A percentile compares a stretch with the other conserved stretches of the same genome.
Evolutionary conservation across 2,797 vertebrate species (phyloP).

Genomic region (Muscicapa comitata): DNA sequence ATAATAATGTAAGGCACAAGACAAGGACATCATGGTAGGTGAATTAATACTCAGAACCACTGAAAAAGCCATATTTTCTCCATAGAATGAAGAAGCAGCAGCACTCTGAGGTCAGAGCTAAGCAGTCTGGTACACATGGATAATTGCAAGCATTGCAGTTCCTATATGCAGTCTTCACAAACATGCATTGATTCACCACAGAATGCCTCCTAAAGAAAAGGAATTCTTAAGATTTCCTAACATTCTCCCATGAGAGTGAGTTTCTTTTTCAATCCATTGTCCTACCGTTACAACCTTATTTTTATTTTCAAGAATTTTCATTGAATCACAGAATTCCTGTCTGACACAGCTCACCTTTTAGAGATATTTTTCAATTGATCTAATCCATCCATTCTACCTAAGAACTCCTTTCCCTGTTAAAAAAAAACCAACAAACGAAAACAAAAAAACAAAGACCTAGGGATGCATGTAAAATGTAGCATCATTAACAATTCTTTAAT

Average conservation of each 20-base stretch:
- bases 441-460: background rate
- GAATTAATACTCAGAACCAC: background rate
- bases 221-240: slow-evolving; percentile 31
- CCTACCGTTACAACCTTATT: background rate
- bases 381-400: background rate
- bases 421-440: background rate
- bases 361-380: slow-evolving; percentile 29
- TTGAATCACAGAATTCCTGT: background rate
- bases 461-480: slow-evolving; percentile 25
- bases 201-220: slow-evolving; percentile 22
- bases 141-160: slow-evolving; percentile 30
- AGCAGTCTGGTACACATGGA: background rate
- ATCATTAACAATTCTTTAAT: slow-evolving; percentile 68
- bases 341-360: slow-evolving; percentile 47
- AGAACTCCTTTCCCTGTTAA: background rate
- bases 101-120: background rate
- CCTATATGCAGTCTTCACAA: background rate
- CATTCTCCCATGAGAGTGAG: background rate
- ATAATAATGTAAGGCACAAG: background rate
- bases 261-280: slow-evolving; percentile 9
- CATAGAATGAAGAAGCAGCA: background rate
- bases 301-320: slow-evolving; percentile 52
- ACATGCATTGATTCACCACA: slow-evolving; percentile 22
- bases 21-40: background rate
- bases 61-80: background rate